Evolutionary conservation across 2,797 vertebrate species (phyloP).

Genomic region (Sebastes reedi): DNA sequence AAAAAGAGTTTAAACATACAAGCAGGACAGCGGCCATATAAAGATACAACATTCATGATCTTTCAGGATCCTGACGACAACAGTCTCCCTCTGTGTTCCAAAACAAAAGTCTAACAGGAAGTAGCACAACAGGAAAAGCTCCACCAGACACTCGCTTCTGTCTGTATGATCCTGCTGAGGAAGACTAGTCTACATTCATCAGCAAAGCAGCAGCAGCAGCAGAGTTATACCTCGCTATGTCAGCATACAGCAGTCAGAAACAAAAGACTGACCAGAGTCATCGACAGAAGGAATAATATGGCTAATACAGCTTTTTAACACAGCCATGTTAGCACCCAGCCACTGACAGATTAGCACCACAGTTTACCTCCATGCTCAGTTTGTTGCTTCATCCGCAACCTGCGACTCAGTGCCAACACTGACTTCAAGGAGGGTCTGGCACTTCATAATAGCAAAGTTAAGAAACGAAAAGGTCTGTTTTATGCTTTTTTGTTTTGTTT

Average conservation of each 20-base stretch:
- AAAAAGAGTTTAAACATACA: constrained; percentile 47
- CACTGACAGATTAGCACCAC: constrained; percentile 79
- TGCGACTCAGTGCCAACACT: constrained; percentile 69
- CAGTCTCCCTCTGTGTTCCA: constrained; percentile 45
- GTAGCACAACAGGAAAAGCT: constrained; percentile 50
- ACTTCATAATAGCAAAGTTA: constrained; percentile 77
- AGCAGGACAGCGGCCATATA: constrained; percentile 64
- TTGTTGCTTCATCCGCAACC: constrained; percentile 64
- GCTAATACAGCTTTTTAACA: constrained; percentile 73
- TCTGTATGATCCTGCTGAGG: constrained; percentile 75
- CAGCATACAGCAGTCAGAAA: constrained; percentile 73
- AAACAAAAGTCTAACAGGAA: constrained; percentile 40
- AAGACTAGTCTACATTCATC: constrained; percentile 86
- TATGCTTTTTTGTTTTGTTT: constrained; percentile 2
- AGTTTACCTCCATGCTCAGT: constrained; percentile 74
- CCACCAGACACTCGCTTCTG: constrained; percentile 42
- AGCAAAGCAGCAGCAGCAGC: constrained; percentile 83
- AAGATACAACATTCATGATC: constrained; percentile 69
- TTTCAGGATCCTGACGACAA: constrained; percentile 69
- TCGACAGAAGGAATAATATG: constrained; percentile 74
- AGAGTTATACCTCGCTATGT: constrained; percentile 74
- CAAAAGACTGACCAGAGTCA: constrained; percentile 62
- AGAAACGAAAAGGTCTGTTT: constrained; percentile 60
- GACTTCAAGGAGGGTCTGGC: constrained; percentile 79
- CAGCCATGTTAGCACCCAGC: constrained; percentile 79